Conservation (phyloP, 2,888 invertebrate species). For the Julus scanicus region DNA sequence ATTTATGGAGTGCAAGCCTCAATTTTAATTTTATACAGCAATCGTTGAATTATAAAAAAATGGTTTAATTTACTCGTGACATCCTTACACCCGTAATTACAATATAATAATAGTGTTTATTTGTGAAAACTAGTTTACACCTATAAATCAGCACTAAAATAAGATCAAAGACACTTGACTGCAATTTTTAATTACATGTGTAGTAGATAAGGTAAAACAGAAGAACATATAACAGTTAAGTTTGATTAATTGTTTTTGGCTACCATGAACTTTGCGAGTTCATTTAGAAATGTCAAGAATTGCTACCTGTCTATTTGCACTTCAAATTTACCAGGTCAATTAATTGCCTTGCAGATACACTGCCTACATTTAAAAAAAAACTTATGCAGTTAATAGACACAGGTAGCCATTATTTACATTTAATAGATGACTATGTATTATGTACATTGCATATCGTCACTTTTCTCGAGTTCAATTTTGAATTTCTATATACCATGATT, state of each 20-base stretch:
- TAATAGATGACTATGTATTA: too few relatives aligned
- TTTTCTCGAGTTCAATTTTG: too few relatives aligned
- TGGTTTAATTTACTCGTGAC: not conserved
- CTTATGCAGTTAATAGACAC: too few relatives aligned
- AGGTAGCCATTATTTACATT: too few relatives aligned
- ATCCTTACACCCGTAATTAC: conserved; percentile 29
- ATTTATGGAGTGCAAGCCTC: not conserved
- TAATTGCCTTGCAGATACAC: too few relatives aligned
- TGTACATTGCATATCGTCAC: too few relatives aligned
- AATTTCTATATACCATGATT: too few relatives aligned
- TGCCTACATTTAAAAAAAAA: too few relatives aligned
- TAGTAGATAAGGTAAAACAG: not conserved
- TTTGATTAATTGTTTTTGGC: not conserved
- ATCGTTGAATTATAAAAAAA: not conserved
- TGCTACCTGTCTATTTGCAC: not conserved
- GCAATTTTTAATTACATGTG: not conserved
- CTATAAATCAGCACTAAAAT: not conserved
- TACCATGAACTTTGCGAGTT: not conserved
- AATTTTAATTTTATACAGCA: not conserved
- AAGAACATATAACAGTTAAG: not conserved
- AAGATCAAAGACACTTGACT: not conserved
- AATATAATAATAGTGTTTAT: not conserved
- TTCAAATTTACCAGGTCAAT: too few relatives aligned
- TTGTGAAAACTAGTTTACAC: not conserved
- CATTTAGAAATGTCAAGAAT: not conserved